phyloP scores from a whole-genome alignment of 1,140 invertebrate genomes.

The Dufourea novaeangliae region DNA sequence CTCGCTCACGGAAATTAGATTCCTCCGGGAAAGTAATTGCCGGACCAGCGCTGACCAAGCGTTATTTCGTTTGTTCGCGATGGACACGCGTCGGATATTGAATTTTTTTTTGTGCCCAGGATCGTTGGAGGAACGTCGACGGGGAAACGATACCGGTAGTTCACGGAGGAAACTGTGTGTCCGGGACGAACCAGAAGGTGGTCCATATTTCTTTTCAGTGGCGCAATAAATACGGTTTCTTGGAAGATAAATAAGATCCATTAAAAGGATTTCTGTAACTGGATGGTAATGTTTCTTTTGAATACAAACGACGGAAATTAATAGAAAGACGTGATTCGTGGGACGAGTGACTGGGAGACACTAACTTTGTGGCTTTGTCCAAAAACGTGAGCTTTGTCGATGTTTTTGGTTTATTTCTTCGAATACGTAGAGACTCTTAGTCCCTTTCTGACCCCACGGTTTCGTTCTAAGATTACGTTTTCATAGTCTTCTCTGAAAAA shows the following conservation, averaged over 20 bases:
- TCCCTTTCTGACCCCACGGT: no score
- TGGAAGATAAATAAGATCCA: conserved; percentile 9
- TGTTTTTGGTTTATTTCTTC: no score
- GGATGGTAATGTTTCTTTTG: conserved; percentile 5
- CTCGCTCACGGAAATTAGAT: conserved; percentile 35
- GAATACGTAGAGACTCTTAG: no score
- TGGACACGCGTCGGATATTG: conserved; percentile 19
- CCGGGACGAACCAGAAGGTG: not conserved
- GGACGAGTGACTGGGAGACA: not conserved
- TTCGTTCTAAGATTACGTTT: no score
- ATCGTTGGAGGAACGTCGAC: no score
- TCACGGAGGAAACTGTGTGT: not conserved
- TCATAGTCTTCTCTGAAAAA: no score
- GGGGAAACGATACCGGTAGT: not conserved
- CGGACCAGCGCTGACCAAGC: conserved; percentile 1
- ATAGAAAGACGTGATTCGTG: not conserved
- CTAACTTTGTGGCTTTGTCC: no score
- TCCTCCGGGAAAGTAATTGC: conserved; percentile 41
- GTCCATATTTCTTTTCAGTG: not conserved
- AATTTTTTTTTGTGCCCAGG: not conserved
- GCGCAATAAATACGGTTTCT: conserved; percentile 5
- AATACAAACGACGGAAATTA: not conserved
- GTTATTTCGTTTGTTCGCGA: not conserved
- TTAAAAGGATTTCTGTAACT: not conserved
- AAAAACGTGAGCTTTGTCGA: no score